A percentile compares a stretch with the other conserved stretches of the same genome.
These are phyloP conservation scores for Liodrosophila aerea DNA, from an alignment of 2,888 invertebrate genomes.

Conservation along the genomic window DNA sequence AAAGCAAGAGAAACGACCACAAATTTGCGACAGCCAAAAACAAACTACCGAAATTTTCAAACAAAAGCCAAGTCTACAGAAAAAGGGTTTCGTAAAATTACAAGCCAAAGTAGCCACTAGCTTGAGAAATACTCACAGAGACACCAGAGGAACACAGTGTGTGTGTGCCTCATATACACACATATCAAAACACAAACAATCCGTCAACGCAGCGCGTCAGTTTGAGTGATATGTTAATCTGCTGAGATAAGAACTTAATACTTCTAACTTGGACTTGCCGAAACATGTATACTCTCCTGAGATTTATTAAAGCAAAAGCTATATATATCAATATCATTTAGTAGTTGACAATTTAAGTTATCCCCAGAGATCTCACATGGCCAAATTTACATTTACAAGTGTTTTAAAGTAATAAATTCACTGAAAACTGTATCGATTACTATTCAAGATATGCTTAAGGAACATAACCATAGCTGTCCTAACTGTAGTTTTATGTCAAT, in stretches of 20 bases:
- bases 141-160: not conserved
- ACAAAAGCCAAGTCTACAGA: conserved; percentile 16
- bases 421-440: not conserved
- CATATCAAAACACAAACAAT: conserved; percentile 10
- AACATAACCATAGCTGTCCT: not conserved
- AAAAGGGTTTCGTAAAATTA: conserved; percentile 58
- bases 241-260: conserved; percentile 36
- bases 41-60: conserved; percentile 14
- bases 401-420: conserved; percentile 1
- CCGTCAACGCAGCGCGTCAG: conserved; percentile 32
- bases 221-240: conserved; percentile 21
- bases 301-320: conserved; percentile 14
- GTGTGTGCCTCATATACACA: conserved; percentile 9
- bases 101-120: conserved; percentile 29
- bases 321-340: not conserved
- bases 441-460: not conserved
- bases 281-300: conserved; percentile 7
- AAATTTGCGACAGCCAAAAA: conserved; percentile 50
- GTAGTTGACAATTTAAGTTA: not conserved
- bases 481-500: not conserved
- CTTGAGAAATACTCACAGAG: conserved; percentile 43
- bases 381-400: not conserved
- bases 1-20: conserved; percentile 35
- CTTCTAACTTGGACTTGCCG: not conserved
- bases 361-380: not conserved